Conservation (phyloP, 2,113 vertebrate genomes). For the Ammodytes marinus region DNA sequence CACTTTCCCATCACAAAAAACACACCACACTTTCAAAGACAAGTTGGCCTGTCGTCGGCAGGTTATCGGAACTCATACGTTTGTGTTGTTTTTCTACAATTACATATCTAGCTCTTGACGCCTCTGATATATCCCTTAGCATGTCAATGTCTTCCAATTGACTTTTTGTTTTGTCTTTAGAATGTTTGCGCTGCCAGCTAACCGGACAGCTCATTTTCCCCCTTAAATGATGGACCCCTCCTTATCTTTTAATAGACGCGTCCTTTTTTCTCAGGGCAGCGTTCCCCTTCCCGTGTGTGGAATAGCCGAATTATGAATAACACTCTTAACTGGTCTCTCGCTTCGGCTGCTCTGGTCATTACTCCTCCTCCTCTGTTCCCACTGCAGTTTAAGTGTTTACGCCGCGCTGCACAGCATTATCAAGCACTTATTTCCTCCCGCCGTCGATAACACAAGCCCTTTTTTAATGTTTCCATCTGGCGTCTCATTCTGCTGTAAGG, state of each 20-base stretch:
- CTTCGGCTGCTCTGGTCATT: conserved; percentile 36
- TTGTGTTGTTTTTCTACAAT: not conserved
- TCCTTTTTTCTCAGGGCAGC: conserved; percentile 23
- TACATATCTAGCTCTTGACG: not conserved
- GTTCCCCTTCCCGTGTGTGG: conserved; percentile 16
- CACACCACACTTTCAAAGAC: not conserved
- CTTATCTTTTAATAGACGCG: conserved; percentile 73
- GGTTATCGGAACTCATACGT: not conserved
- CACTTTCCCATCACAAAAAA: conserved; percentile 13
- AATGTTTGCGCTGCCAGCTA: conserved; percentile 27
- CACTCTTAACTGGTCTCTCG: conserved; percentile 12
- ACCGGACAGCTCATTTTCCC: conserved; percentile 44
- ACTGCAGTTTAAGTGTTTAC: conserved; percentile 33
- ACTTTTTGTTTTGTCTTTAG: conserved; percentile 32
- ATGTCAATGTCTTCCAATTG: conserved; percentile 5
- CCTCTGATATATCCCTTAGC: not conserved
- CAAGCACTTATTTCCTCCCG: conserved; percentile 1
- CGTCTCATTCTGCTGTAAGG: not conserved
- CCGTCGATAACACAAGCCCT: not conserved
- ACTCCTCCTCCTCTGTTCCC: conserved; percentile 12
- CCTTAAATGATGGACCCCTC: conserved; percentile 51
- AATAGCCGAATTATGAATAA: conserved; percentile 54
- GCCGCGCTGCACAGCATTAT: conserved; percentile 13
- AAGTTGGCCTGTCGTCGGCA: conserved; percentile 16
- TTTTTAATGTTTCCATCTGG: not conserved